These are phyloP conservation scores for Rhinopithecus roxellana DNA, from an alignment of 2,113 vertebrate genomes.

Conservation along the genomic window DNA sequence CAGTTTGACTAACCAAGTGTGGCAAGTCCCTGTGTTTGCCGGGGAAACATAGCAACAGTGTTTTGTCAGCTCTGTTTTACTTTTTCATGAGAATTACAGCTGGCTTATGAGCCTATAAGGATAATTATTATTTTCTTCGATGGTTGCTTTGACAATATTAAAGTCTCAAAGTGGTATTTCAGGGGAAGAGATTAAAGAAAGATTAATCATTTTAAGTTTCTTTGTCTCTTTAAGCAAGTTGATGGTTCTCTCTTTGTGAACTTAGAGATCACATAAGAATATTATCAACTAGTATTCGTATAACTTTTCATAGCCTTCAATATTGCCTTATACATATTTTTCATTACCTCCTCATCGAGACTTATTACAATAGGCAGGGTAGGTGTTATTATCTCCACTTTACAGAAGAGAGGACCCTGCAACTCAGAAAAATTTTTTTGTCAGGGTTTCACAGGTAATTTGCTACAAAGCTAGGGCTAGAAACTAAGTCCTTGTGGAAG, in stretches of 20 bases:
- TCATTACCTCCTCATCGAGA: not conserved
- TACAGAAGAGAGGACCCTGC: not conserved
- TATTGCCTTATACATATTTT: not conserved
- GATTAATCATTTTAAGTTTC: not conserved
- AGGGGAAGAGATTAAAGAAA: not conserved
- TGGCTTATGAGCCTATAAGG: not conserved
- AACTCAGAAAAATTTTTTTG: not conserved
- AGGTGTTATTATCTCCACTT: not conserved
- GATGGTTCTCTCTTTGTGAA: not conserved
- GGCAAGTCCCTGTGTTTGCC: not conserved
- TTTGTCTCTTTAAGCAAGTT: not conserved
- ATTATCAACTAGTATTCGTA: not conserved
- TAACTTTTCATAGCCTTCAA: not conserved
- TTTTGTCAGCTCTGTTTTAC: not conserved
- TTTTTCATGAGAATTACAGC: not conserved
- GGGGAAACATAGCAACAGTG: not conserved
- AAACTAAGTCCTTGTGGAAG: not conserved
- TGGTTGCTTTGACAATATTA: not conserved
- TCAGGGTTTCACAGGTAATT: not conserved
- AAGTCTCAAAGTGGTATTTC: not conserved
- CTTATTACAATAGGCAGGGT: not conserved
- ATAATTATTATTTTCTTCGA: conserved; percentile 16
- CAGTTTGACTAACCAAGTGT: not conserved
- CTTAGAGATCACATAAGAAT: not conserved
- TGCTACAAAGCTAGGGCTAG: not conserved